A percentile compares a stretch with the other conserved stretches of the same genome.
These are phyloP conservation scores for Aphidius gifuensis DNA, from an alignment of 1,140 invertebrate genomes.

Conservation along the genomic window DNA sequence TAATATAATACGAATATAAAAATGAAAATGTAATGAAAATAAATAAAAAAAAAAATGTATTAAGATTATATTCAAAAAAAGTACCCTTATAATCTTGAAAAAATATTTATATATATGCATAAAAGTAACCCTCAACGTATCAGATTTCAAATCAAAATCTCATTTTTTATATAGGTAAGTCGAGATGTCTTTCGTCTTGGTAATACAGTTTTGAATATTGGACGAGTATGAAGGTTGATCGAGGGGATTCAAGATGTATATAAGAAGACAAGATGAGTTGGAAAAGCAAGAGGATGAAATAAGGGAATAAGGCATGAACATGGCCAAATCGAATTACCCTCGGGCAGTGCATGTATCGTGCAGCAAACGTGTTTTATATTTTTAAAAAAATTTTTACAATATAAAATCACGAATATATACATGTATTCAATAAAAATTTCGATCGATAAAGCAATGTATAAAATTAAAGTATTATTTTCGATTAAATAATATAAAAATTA, in stretches of 20 bases:
- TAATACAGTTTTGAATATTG: slow-evolving; percentile 43
- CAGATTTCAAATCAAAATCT: slow-evolving; percentile 51
- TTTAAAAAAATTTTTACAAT: not conserved
- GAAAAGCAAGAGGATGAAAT: not conserved
- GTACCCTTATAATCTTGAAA: too few species aligned
- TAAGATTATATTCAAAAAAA: too few species aligned
- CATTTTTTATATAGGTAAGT: slow-evolving; percentile 47
- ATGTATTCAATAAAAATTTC: too few species aligned
- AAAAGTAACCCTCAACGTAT: slow-evolving; percentile 31
- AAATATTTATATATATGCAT: not conserved
- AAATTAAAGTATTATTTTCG: too few species aligned
- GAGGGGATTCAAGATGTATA: slow-evolving; percentile 13
- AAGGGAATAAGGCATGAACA: slow-evolving; percentile 29
- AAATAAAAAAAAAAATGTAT: too few species aligned
- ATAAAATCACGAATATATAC: too few species aligned
- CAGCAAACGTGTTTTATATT: slow-evolving; percentile 28
- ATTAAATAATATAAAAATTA: too few species aligned
- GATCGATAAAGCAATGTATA: too few species aligned
- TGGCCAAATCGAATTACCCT: slow-evolving; percentile 47
- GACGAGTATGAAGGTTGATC: slow-evolving; percentile 18
- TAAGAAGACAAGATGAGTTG: slow-evolving; percentile 6
- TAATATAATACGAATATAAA: too few species aligned
- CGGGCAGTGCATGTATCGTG: slow-evolving; percentile 34
- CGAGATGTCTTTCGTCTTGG: slow-evolving; percentile 41
- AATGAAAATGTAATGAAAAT: too few species aligned